Percentiles rank a stretch among this genome's conserved stretches.
Evolutionary conservation across 1,140 invertebrate species (phyloP).

Genomic region (Cyclargus thomasi): DNA sequence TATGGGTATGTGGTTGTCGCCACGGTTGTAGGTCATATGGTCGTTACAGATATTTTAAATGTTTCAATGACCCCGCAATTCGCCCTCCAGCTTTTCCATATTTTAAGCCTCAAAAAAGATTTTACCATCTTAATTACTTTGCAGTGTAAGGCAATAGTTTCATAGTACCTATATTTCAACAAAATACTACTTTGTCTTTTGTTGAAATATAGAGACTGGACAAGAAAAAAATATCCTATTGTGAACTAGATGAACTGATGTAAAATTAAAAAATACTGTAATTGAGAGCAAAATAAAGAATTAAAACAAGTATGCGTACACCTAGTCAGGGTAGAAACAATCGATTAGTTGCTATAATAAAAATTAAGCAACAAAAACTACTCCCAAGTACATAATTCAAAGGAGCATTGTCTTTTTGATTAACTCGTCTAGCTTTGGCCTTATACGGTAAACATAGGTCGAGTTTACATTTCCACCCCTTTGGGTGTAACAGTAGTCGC

Average conservation of each 20-base stretch:
- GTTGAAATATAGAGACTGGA: too few relatives aligned
- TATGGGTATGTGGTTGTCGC: background rate
- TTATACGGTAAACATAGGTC: background rate
- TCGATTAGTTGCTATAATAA: conserved; percentile 2
- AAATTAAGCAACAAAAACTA: conserved; percentile 14
- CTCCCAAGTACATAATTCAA: conserved; percentile 6
- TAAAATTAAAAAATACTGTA: too few relatives aligned
- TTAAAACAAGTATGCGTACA: too few relatives aligned
- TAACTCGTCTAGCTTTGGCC: conserved; percentile 8
- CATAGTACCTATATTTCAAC: too few relatives aligned
- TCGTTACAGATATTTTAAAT: conserved; percentile 1
- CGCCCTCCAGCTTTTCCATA: background rate
- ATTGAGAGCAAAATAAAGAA: too few relatives aligned
- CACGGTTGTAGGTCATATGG: background rate
- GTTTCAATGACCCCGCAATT: background rate
- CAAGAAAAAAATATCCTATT: too few relatives aligned
- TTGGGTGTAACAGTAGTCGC: conserved; percentile 28
- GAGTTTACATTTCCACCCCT: conserved; percentile 5
- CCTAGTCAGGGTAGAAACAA: background rate
- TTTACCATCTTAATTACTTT: too few relatives aligned
- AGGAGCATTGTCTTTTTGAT: conserved; percentile 10
- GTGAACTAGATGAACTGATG: too few relatives aligned
- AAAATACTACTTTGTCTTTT: too few relatives aligned
- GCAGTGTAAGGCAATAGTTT: too few relatives aligned
- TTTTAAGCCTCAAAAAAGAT: too few relatives aligned